Base-by-base conservation (phyloP, 2,888 invertebrate genomes). In the Athrips mouffetella region DNA sequence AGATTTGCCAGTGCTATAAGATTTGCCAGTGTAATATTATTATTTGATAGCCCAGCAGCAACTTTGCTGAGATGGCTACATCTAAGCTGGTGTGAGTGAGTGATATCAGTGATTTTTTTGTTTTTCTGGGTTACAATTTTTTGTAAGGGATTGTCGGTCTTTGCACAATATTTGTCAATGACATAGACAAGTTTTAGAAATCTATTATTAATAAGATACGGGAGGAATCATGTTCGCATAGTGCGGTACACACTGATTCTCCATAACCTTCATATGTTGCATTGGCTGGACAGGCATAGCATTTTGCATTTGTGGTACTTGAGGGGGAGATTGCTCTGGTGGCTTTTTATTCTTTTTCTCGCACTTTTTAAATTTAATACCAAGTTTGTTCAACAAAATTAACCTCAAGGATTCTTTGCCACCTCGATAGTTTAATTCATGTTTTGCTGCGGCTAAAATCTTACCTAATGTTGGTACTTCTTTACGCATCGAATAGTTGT, bases 321-420 rank as follows among this genome's bases (percentile, higher is more conserved):
- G 71, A 0, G 62, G 71, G 0, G 62, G 67, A 3, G 48, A 54
- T 0, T 50, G 70, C 18, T 84, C 83, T 0, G 77, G 80, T 0
- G 80, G 81, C 53, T 82, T 82, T 46, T 84, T 85, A 61, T 78
- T 84, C 57, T 87, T 87, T 58, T 87, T 86, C 58, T 87, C 87
- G 25, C 86, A 85, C 57, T 87, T 87, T 60, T 87, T 87, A 63
- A 87, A 87, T 58, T 87, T 87, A 58, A 86, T 87, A 48, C 87
- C 87, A 10, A 87, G 60, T 58, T 87, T 87, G 60, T 88, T 87
- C 47, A 85, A 63, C 41, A 88, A 61, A 63, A 88, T 88, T 67
- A 86, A 64, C 55, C 86, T 64, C 18, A 88, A 54, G 13, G 87
- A 86, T 55, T 87, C 87, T 45, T 86, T 87, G 0, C 86, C 86